Conservation (phyloP, 2,888 invertebrate genomes). For the Sceliomorpha sp. region DNA sequence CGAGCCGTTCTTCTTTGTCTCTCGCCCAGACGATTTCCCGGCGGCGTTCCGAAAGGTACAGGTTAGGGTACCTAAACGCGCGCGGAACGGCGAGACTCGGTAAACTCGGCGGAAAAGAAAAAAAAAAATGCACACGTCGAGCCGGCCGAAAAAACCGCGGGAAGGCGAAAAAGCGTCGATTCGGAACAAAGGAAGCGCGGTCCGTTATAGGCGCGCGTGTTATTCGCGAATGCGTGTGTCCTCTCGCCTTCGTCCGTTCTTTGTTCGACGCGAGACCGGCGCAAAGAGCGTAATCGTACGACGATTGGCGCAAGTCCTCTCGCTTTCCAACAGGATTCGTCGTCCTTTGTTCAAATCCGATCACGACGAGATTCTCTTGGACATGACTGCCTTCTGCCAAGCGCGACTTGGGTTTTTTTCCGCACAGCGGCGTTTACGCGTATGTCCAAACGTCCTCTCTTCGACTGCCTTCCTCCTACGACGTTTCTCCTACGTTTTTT, state of each 20-base stretch:
- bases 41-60: background rate
- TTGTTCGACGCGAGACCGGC: slow-evolving; percentile 5
- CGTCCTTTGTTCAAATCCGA: slow-evolving; percentile 24
- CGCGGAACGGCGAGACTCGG: no score
- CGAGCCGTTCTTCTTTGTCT: slow-evolving; percentile 9
- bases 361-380: slow-evolving; percentile 1
- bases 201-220: slow-evolving; percentile 12
- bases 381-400: slow-evolving; percentile 9
- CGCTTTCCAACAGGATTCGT: slow-evolving; percentile 8
- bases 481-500: no score
- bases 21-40: slow-evolving; percentile 6
- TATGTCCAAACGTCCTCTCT: no score
- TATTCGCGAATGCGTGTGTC: background rate
- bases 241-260: slow-evolving; percentile 1
- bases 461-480: no score
- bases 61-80: no score
- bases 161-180: slow-evolving; percentile 1
- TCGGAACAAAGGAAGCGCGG: slow-evolving; percentile 12
- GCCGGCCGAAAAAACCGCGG: slow-evolving; percentile 2
- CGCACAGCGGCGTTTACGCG: no score
- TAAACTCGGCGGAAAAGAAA: no score
- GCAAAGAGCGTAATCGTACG: slow-evolving; percentile 1
- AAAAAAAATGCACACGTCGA: background rate
- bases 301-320: slow-evolving; percentile 28
- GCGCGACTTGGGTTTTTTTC: slow-evolving; percentile 6